phyloP scores from a whole-genome alignment of 2,888 invertebrate species.

The Oxystoma pomonae region DNA sequence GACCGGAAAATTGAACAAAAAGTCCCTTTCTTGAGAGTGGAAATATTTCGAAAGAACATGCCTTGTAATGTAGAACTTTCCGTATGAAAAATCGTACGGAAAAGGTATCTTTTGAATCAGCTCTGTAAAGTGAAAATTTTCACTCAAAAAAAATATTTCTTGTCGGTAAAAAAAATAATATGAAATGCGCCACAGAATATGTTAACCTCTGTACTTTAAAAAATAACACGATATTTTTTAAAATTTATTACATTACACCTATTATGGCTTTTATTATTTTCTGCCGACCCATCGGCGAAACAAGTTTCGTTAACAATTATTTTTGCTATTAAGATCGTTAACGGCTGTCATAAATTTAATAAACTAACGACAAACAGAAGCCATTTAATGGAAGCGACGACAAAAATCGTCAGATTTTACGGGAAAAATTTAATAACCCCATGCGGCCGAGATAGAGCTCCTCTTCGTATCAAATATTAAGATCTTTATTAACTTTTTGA shows the following conservation, averaged over 20 bases:
- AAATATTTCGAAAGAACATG: too few species aligned
- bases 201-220: too few species aligned
- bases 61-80: too few species aligned
- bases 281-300: background rate
- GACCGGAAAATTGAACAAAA: too few species aligned
- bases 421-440: constrained; percentile 23
- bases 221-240: background rate
- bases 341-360: constrained; percentile 14
- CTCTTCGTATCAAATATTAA: constrained; percentile 18
- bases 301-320: background rate
- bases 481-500: constrained; percentile 21
- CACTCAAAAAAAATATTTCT: too few species aligned
- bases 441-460: constrained; percentile 6
- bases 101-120: too few species aligned
- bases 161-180: too few species aligned
- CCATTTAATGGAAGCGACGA: constrained; percentile 20
- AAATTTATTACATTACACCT: background rate
- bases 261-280: background rate
- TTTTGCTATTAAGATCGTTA: background rate
- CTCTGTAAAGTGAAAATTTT: too few species aligned
- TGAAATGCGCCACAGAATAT: too few species aligned
- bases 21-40: too few species aligned
- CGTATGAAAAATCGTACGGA: too few species aligned
- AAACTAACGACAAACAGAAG: constrained; percentile 22
- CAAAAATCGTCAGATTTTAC: constrained; percentile 21